Evolutionary conservation across 2,888 invertebrate genomes (phyloP).

Genomic region (Ptychoptera albimana): DNA sequence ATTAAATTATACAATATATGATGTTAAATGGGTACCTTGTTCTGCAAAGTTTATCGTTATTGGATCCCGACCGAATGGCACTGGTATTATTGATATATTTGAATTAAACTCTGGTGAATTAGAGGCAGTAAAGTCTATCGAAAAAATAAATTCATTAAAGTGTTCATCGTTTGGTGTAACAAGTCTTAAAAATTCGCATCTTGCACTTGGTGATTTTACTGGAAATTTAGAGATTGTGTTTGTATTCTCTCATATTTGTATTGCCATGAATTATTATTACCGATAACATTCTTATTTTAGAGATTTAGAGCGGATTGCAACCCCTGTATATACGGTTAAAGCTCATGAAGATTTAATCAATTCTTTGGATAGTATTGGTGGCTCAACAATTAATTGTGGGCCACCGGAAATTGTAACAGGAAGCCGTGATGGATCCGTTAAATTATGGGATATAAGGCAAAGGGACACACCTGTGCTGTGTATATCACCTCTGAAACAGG

Average conservation of each 20-base stretch:
- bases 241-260: slow-evolving; percentile 5
- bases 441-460: slow-evolving; percentile 91
- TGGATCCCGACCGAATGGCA: slow-evolving; percentile 71
- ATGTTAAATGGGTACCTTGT: slow-evolving; percentile 91
- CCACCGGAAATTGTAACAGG: slow-evolving; percentile 93
- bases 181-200: slow-evolving; percentile 56
- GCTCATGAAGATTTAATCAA: slow-evolving; percentile 80
- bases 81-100: slow-evolving; percentile 70
- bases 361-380: slow-evolving; percentile 80
- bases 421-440: slow-evolving; percentile 84
- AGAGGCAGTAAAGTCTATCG: slow-evolving; percentile 52
- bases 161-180: slow-evolving; percentile 90
- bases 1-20: slow-evolving; percentile 73
- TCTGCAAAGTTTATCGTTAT: slow-evolving; percentile 84
- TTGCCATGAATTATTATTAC: slow-evolving; percentile 3
- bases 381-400: slow-evolving; percentile 64
- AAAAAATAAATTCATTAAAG: slow-evolving; percentile 73
- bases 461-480: slow-evolving; percentile 76
- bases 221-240: slow-evolving; percentile 74
- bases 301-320: slow-evolving; percentile 58
- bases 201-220: slow-evolving; percentile 84
- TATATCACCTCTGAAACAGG: slow-evolving; percentile 51
- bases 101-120: slow-evolving; percentile 60
- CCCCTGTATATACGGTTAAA: slow-evolving; percentile 60
- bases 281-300: slow-evolving; percentile 30